Conservation (phyloP, 2,113 vertebrate species). For the Cygnus buccinator region DNA sequence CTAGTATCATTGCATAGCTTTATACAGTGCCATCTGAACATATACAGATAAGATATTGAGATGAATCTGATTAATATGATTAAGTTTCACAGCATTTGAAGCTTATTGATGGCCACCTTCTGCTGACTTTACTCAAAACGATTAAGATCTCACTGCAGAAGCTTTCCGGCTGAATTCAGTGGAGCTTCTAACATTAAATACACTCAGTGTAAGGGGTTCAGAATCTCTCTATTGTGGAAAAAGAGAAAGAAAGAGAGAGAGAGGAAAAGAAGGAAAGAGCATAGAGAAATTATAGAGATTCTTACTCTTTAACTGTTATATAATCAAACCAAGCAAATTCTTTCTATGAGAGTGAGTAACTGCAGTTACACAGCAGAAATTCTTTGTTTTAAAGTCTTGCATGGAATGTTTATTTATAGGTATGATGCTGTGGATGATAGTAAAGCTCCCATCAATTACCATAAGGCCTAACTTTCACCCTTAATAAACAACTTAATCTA, state of each 20-base stretch:
- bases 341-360: not conserved
- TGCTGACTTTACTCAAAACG: not conserved
- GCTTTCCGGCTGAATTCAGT: not conserved
- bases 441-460: not conserved
- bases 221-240: not conserved
- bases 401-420: not conserved
- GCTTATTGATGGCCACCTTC: not conserved
- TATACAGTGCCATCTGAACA: not conserved
- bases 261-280: not conserved
- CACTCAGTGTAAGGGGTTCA: not conserved
- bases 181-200: not conserved
- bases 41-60: not conserved
- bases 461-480: conserved; percentile 6
- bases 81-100: not conserved
- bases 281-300: not conserved
- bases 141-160: not conserved
- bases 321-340: not conserved
- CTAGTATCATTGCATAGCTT: not conserved
- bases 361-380: not conserved
- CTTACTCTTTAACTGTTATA: not conserved
- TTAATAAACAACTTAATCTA: conserved; percentile 47
- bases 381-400: not conserved
- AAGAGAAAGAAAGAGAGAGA: not conserved
- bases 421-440: not conserved
- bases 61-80: not conserved